Base-by-base conservation (phyloP, 2,113 vertebrate genomes). In the Silurus glanis region DNA sequence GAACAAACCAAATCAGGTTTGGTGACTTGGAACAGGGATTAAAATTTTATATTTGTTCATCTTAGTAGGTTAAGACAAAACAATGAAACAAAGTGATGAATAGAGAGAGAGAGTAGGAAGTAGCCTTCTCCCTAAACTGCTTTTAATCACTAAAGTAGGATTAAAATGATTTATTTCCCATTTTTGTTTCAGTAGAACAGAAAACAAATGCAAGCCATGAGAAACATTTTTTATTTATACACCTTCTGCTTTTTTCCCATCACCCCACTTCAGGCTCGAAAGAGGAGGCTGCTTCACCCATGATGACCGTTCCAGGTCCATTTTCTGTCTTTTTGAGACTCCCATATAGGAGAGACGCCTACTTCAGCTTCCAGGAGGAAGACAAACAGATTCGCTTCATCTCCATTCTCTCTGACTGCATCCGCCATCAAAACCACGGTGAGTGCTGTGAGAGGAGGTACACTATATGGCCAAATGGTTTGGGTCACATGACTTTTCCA, bases 281-380 rank as follows among this genome's bases (percentile, higher is more conserved):
- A 66, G 97, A 97, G 89, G 96, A 97, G 51, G 78, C 25, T 0
- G n/a, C 91, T 17, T 92, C 93, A 59, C 92, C 94, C 17, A 92
- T 95, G 0, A 88, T 95, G 4, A 88, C 92, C 0, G 88, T 96
- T 82, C 94, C 96, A 0, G 96, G 90, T 84, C 92, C 91, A 0
- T 96, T 96, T 89, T 95, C 96, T 0, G 96, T 98, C 19, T 97
- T 95, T 89, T 92, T 99, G 89, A 95, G 96, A 93, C 95, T 96
- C 84, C 96, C 96, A 0, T 97, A 96, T 66, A 74, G 89, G 88
- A 94, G 94, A 62, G 94, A 97, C 13, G 92, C 91, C 87, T 97
- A 93, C 94, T 98, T 96, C 89, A 96, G 96, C 89, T 97, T 96
- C 91, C 82, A 90, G 0, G 92, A 96, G 87, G 92, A 94, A 0